Percentiles rank a stretch among this genome's conserved stretches.
Conservation (phyloP, 1,140 invertebrate genomes). For the Brachionus rubens region DNA sequence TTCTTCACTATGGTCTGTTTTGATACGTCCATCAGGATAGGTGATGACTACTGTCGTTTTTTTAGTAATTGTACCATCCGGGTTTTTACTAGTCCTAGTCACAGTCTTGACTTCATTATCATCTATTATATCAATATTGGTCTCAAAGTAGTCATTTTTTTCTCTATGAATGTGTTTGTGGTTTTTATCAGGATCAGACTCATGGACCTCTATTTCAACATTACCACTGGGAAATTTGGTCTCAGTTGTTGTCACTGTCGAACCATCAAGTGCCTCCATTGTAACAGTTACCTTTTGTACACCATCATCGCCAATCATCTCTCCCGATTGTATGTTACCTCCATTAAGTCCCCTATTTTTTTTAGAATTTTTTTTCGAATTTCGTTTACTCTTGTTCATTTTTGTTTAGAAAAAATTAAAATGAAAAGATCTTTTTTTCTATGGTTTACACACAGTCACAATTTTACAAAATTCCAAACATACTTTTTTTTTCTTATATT, state of each 20-base stretch:
- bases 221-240: not conserved
- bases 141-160: conserved; percentile 14
- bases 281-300: conserved; percentile 4
- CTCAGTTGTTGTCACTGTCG: not conserved
- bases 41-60: conserved; percentile 19
- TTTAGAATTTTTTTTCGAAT: not conserved
- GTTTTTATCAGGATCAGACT: not conserved
- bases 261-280: not conserved
- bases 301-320: not conserved
- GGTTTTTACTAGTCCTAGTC: conserved; percentile 8
- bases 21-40: not conserved
- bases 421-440: not conserved
- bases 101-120: conserved; percentile 10
- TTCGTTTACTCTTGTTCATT: conserved; percentile 21
- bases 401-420: too few species aligned
- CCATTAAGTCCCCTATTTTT: not conserved
- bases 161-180: not conserved
- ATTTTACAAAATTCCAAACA: too few species aligned
- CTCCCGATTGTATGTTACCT: not conserved
- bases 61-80: conserved; percentile 6
- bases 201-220: not conserved
- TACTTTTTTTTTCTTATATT: too few species aligned
- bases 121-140: not conserved
- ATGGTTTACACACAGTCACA: not conserved
- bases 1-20: not conserved